Evolutionary conservation across 2,797 vertebrate species (phyloP), one percentile per base, ranked within the genome.

Genomic region (Sorex maritimensis): DNA sequence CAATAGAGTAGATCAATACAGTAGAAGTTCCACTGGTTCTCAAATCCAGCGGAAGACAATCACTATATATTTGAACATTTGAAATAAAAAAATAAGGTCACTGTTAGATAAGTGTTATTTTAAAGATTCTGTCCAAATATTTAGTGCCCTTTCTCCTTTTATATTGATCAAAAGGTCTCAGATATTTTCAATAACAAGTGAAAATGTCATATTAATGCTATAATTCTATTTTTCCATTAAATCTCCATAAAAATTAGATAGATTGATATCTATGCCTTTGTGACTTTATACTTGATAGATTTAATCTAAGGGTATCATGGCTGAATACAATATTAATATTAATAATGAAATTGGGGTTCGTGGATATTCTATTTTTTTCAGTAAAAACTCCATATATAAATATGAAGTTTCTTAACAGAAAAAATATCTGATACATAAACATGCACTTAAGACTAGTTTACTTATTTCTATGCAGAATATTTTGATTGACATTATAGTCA

Each of bases 401-500:
- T 21, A 52, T 4, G 6, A 6, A 34, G 19, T 91, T 89, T 83
- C 24, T 19, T 52, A 7, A 4, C 17, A 55, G 86, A 14, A n/a
- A 26, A 92, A 74, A 41, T 3, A 84, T 91, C 58, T 77, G 61
- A 91, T 83, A 61, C 86, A 46, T 67, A 85, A 9, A 23, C 23
- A 79, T 26, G 10, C 28, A 38, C 15, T 75, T 88, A 92, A 46
- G 11, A 34, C 30, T 69, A 34, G 6, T 58, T 93, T 93, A 88
- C 41, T 26, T 83, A 69, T 21, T 88, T 73, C 19, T 2, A 41
- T 91, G 69, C 28, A 88, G 44, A 94, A 38, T 77, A 75, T 80
- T 88, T 86, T 93, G 78, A 93, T 91, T 91, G 90, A 67, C 41
- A 81, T 68, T 65, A 38, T 1, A 93, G 73, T 91, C 63, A 86